Evolutionary conservation across 2,113 vertebrate species (phyloP).

Genomic region (Passer montanus): DNA sequence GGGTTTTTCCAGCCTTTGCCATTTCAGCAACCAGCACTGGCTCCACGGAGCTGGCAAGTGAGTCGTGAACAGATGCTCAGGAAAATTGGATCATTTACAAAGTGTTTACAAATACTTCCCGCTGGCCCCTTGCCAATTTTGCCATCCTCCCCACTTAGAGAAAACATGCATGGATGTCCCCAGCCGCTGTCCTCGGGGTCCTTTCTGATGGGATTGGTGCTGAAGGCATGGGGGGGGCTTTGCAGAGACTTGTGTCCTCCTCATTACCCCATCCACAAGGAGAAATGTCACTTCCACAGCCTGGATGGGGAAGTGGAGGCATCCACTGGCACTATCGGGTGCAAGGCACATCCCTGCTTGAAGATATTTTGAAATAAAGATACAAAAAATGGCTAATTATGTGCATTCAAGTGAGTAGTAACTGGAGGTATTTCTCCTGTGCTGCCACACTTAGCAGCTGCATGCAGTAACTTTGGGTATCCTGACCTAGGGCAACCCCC

Average conservation of each 20-base stretch:
- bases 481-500: rapidly evolving
- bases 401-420: neutral
- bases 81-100: constrained; percentile 67
- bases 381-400: neutral
- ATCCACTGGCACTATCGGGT: neutral
- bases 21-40: neutral
- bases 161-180: neutral
- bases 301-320: neutral
- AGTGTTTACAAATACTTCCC: constrained; percentile 57
- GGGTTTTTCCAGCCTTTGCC: neutral
- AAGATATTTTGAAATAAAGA: neutral
- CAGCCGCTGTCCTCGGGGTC: neutral
- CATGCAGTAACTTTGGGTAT: neutral
- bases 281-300: neutral
- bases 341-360: neutral
- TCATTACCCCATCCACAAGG: neutral
- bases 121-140: constrained; percentile 20
- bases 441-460: neutral
- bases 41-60: constrained; percentile 41
- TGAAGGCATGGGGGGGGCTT: neutral
- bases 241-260: neutral
- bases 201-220: neutral
- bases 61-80: constrained; percentile 45
- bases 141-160: constrained; percentile 21
- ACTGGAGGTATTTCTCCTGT: neutral